Evolutionary conservation across 1,140 invertebrate species (phyloP), one percentile per base, ranked within the genome.

Genomic region (Drosophila parabipectinata): DNA sequence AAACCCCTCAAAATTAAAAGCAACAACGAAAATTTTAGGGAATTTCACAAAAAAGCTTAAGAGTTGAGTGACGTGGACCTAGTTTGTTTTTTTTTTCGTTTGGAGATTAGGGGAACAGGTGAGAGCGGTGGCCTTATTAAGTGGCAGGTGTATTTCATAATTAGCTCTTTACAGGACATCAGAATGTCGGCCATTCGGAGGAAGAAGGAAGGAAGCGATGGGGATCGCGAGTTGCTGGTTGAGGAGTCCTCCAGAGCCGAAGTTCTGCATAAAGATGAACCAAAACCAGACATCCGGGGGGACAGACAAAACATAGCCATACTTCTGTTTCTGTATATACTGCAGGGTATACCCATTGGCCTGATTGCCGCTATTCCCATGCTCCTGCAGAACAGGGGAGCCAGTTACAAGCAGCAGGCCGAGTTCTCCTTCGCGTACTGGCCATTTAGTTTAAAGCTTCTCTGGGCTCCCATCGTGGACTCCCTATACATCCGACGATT

Each of bases 401-500:
- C 98, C 52, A 97, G 95, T 47, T 99, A 99, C 90, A 96, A 95
- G 77, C 95, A 98, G 92, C 95, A 99, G 95, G 99, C 99, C n/a
- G 95, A 98, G 91, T 99, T 99, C 91, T 99, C 98, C 93, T 98
- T 99, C 90, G 98, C 98, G 0, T 96, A 95, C 79, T 99, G 99
- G 99, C 99, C 99, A 1, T 99, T 99, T 90, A 98, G 97, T 92
- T 93, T 99, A 14, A 99, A 99, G 93, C 92, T 99, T 26, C 90
- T 99, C 45, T 99, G 99, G 99, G 99, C 99, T 3, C 99, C 99
- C 1, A 94, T 99, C 81, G 98, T 99, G 1, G 99, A 99, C 92
- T 96, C 98, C 0, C 88, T 98, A 18, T 99, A 97, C 92, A 95
- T 95, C 39, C 91, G 93, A 18, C 93, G 93, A 72, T 96, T 99